A percentile compares a stretch with the other conserved stretches of the same genome.
These are phyloP conservation scores for Pseudomyrmex pallidus DNA, from an alignment of 1,140 invertebrate genomes.

Conservation along the genomic window DNA sequence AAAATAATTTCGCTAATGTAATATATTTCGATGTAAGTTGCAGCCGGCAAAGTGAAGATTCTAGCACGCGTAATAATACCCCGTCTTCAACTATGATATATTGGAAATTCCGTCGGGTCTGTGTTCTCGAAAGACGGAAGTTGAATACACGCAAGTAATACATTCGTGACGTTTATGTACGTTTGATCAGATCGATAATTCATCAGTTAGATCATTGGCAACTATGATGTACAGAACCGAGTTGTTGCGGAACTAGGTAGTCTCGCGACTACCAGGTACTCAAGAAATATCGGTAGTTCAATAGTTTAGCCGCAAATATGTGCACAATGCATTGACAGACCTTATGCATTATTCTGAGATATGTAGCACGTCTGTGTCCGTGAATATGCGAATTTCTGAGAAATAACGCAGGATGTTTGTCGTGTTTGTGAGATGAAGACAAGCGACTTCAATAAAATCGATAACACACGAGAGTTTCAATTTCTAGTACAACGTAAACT, in stretches of 20 bases:
- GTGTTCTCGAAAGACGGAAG: conserved; percentile 42
- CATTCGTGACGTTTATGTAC: conserved; percentile 39
- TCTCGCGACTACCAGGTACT: neutral
- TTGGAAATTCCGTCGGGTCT: conserved; percentile 54
- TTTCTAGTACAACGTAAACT: neutral
- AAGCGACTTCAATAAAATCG: neutral
- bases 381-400: neutral
- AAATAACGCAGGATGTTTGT: neutral
- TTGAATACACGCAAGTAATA: neutral
- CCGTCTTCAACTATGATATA: conserved; percentile 29
- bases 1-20: conserved; percentile 6
- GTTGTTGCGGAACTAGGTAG: conserved; percentile 22
- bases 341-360: conserved; percentile 20
- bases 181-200: conserved; percentile 57
- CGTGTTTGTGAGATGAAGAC: neutral
- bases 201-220: conserved; percentile 56
- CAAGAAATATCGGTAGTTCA: conserved; percentile 47
- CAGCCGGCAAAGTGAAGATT: conserved; percentile 32
- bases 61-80: neutral
- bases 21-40: neutral
- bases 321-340: conserved; percentile 3
- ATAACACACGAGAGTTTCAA: neutral
- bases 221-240: conserved; percentile 15
- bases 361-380: neutral
- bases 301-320: conserved; percentile 36